A percentile compares a stretch with the other conserved stretches of the same genome.
Conservation (phyloP, 2,113 vertebrate genomes). For the Heterochromis multidens region DNA sequence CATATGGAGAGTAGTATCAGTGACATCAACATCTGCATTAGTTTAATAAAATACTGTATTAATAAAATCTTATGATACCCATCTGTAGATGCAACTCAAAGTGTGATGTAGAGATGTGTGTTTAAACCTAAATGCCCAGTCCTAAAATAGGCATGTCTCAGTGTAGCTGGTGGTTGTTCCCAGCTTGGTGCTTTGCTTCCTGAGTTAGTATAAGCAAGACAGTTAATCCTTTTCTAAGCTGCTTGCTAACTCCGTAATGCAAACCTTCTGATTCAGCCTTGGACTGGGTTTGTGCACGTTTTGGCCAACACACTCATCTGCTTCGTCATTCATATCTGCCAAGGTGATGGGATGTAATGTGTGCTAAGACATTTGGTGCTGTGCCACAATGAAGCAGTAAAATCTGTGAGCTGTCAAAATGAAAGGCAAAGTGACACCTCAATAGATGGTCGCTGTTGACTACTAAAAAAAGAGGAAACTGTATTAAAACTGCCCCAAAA, state of each 20-base stretch:
- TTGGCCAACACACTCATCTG: not conserved
- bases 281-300: not conserved
- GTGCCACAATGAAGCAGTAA: not conserved
- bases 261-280: not conserved
- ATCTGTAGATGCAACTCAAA: not conserved
- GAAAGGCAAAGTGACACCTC: not conserved
- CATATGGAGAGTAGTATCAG: not conserved
- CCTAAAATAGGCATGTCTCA: not conserved
- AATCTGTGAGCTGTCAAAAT: not conserved
- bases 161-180: slow-evolving; percentile 28
- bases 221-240: slow-evolving; percentile 35
- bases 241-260: not conserved
- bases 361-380: not conserved
- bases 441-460: not conserved
- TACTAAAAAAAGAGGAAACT: not conserved
- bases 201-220: slow-evolving; percentile 9
- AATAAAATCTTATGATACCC: not conserved
- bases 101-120: not conserved
- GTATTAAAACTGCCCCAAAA: not conserved
- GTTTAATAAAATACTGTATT: not conserved
- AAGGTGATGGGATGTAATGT: not conserved
- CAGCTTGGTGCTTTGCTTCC: not conserved
- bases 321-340: not conserved
- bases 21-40: not conserved
- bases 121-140: not conserved